These are phyloP conservation scores for Hirundichthys speculiger DNA, from an alignment of 2,113 vertebrate species.

Conservation along the genomic window DNA sequence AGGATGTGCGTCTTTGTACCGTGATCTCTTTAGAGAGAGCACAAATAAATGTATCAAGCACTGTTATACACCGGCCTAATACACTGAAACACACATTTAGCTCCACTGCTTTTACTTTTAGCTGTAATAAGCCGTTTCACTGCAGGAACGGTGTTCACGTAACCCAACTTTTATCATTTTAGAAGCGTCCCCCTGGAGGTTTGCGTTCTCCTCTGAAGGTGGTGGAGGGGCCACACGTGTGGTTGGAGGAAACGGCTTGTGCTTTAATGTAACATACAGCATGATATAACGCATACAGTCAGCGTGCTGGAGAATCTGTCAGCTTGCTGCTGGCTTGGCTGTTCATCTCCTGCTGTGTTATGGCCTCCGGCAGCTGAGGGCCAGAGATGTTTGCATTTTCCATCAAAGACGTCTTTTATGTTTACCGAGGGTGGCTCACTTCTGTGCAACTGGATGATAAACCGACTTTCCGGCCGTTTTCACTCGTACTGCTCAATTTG, in stretches of 20 bases:
- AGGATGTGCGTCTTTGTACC: too few relatives aligned
- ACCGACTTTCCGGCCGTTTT: conserved; percentile 5
- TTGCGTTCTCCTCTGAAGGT: conserved; percentile 13
- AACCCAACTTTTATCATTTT: conserved; percentile 3
- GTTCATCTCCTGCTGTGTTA: conserved; percentile 11
- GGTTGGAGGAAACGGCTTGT: conserved; percentile 8
- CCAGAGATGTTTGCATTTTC: conserved; percentile 8
- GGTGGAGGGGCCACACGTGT: background rate
- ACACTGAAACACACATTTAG: background rate
- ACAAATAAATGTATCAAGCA: background rate
- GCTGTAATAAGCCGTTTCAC: conserved; percentile 9
- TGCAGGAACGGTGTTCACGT: background rate
- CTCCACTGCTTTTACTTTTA: too few relatives aligned
- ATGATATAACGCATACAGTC: background rate
- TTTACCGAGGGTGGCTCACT: conserved; percentile 13
- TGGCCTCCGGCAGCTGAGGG: conserved; percentile 3
- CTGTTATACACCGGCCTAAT: background rate
- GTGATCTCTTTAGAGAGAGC: too few relatives aligned
- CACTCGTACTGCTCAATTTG: conserved; percentile 7
- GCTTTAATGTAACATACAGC: background rate
- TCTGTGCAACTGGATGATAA: conserved; percentile 2
- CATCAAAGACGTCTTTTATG: conserved; percentile 15
- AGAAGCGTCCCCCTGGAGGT: conserved; percentile 15
- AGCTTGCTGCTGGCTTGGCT: conserved; percentile 1
- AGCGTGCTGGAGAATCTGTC: background rate